Evolutionary conservation across 2,113 vertebrate species (phyloP).

Genomic region (Antechinus stuartii): DNA sequence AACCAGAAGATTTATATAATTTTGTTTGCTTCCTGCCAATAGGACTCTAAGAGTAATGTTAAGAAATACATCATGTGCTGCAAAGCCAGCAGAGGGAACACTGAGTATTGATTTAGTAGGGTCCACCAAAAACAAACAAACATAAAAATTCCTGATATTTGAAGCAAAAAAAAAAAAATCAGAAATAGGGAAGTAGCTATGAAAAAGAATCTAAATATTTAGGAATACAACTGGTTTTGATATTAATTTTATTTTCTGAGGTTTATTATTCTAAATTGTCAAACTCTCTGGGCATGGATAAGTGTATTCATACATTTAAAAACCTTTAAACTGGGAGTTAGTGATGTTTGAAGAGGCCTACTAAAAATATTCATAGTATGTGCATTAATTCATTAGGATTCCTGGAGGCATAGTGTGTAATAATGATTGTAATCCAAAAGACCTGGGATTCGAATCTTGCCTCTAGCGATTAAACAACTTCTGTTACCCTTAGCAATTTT

Average conservation of each 20-base stretch:
- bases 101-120: slow-evolving; percentile 63
- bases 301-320: slow-evolving; percentile 46
- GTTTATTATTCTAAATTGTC: neutral
- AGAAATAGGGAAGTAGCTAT: slow-evolving; percentile 53
- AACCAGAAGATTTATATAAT: slow-evolving; percentile 3
- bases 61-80: slow-evolving; percentile 66
- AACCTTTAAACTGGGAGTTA: slow-evolving; percentile 1
- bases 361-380: neutral
- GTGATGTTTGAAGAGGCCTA: slow-evolving; percentile 29
- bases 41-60: slow-evolving; percentile 14
- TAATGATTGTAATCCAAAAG: neutral
- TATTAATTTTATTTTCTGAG: slow-evolving; percentile 12
- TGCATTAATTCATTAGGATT: neutral
- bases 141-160: slow-evolving; percentile 43
- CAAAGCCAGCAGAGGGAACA: slow-evolving; percentile 62
- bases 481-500: neutral
- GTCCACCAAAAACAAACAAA: slow-evolving; percentile 44
- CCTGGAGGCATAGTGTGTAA: neutral
- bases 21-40: slow-evolving; percentile 45
- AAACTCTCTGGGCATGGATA: slow-evolving; percentile 17
- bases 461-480: neutral
- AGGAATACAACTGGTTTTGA: slow-evolving; percentile 57
- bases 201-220: slow-evolving; percentile 23
- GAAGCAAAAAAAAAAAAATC: neutral
- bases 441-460: neutral